Percentiles rank a stretch among this genome's conserved stretches.
These are phyloP conservation scores for Plecturocebus donacophilus DNA, from an alignment of 2,113 vertebrate species.

Conservation along the genomic window DNA sequence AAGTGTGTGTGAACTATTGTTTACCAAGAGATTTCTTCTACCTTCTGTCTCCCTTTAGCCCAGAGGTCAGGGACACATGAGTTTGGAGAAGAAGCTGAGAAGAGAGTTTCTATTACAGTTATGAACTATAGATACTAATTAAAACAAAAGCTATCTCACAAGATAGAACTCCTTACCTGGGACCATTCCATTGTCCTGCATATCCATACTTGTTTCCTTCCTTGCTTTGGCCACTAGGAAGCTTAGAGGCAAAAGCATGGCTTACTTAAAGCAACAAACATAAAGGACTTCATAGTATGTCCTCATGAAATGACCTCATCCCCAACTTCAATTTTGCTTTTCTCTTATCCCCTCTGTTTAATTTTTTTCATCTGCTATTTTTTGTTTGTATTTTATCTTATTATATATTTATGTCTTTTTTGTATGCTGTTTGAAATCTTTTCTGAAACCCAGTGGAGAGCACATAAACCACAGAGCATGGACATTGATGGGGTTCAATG, in stretches of 20 bases:
- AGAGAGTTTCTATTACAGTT: not conserved
- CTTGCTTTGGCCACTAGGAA: not conserved
- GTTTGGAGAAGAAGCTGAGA: not conserved
- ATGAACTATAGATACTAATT: not conserved
- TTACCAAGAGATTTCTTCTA: not conserved
- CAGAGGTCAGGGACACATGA: not conserved
- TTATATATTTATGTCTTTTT: not conserved
- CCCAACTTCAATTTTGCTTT: not conserved
- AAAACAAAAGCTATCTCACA: not conserved
- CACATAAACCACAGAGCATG: not conserved
- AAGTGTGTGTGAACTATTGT: accelerated
- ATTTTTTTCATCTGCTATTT: not conserved
- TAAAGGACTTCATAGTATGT: not conserved
- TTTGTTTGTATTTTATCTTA: not conserved
- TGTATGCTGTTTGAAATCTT: not conserved
- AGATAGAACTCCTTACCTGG: not conserved
- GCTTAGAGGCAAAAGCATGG: not conserved
- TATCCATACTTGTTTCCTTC: not conserved
- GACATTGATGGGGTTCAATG: not conserved
- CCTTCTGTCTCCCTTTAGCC: not conserved
- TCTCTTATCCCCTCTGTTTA: not conserved
- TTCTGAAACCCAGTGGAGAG: not conserved
- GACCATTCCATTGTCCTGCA: not conserved
- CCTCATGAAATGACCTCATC: not conserved
- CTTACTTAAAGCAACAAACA: not conserved